Percentiles rank a stretch among this genome's conserved stretches.
phyloP scores from a whole-genome alignment of 1,140 invertebrate species.

The Drosophila azteca region DNA sequence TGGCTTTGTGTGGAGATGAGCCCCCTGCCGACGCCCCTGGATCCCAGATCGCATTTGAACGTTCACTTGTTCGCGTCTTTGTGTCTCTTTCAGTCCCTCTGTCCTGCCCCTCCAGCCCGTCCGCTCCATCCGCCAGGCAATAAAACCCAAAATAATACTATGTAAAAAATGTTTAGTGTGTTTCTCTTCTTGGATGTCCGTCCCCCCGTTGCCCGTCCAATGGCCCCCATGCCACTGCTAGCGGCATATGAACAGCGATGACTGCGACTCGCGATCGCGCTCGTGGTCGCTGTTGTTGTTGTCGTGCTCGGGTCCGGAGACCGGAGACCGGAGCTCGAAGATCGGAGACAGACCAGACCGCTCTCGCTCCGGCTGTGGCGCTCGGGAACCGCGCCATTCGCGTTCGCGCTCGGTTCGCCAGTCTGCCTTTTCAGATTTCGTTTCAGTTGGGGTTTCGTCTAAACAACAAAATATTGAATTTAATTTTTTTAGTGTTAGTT shows the following conservation, averaged over 20 bases:
- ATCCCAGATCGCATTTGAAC: slow-evolving; percentile 66
- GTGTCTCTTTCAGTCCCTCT: slow-evolving; percentile 36
- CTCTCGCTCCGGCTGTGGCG: slow-evolving; percentile 50
- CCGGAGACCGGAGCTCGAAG: slow-evolving; percentile 55
- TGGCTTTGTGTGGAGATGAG: slow-evolving; percentile 57
- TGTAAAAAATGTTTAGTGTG: slow-evolving; percentile 77
- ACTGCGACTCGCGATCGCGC: not conserved
- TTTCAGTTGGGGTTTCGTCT: slow-evolving; percentile 77
- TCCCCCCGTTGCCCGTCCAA: not conserved
- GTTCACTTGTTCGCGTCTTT: slow-evolving; percentile 62
- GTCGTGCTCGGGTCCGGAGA: slow-evolving; percentile 32
- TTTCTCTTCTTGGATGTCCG: slow-evolving; percentile 28
- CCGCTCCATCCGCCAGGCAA: slow-evolving; percentile 42
- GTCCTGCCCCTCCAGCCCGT: slow-evolving; percentile 2
- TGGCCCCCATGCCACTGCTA: slow-evolving; percentile 10
- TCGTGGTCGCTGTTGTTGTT: slow-evolving; percentile 21
- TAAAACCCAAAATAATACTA: slow-evolving; percentile 81
- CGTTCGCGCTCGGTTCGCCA: slow-evolving; percentile 73
- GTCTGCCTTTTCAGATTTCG: slow-evolving; percentile 58
- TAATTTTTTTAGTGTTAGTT: slow-evolving; percentile 84
- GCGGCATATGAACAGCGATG: no score
- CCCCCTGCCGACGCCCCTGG: slow-evolving; percentile 5
- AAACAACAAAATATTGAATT: slow-evolving; percentile 84
- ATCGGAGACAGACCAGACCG: slow-evolving; percentile 29
- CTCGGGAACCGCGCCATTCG: slow-evolving; percentile 48